Base-by-base conservation (phyloP, 2,888 invertebrate genomes). In the Caenorhabditis imperialis region DNA sequence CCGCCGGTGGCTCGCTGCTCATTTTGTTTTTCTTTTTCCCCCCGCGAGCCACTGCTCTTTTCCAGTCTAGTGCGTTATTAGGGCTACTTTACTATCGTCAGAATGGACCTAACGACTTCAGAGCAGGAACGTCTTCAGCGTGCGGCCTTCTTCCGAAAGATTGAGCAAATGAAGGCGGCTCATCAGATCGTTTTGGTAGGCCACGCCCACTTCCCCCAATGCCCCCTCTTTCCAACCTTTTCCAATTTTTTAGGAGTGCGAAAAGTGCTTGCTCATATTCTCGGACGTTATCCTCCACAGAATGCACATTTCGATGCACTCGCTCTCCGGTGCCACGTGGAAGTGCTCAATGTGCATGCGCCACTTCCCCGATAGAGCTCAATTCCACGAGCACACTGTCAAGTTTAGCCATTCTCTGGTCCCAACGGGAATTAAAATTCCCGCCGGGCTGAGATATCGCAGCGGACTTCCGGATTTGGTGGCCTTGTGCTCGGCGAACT, bases 261-360 rank as follows among this genome's bases (percentile, higher is more conserved):
- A 42, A 0, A 30, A 45, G 14, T 74, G 74, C 40, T 57, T 74
- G 2, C 38, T 69, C 0, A 22, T 74, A 22, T 74, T 74, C 62
- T 18, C 33, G 12, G 74, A 74, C 35, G 22, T 35, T 12, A 50
- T 74, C 16, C 30, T 74, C 25, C 45, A 69, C 47, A 44, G 57
- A 12, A 57, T 69, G 14, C 74, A 74, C 37, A 58, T 69, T 45
- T 30, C 47, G 25, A 67, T 74, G 74, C 74, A 74, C 38, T 23
- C 25, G 12, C 10, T 38, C 8, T 12, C 18, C 7, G 16, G 30
- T 1, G 6, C 22, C 6, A 58, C 45, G 42, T 71, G 60, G 61
- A 45, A 61, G 27, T 71, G 74, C 27, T 25, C 62, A 16, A 47
- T 74, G 57, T 74, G 74, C 48, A 22, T 23, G 2, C 23, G 55